phyloP scores from a whole-genome alignment of 2,113 vertebrate genomes.

The Dipodomys stephensi region DNA sequence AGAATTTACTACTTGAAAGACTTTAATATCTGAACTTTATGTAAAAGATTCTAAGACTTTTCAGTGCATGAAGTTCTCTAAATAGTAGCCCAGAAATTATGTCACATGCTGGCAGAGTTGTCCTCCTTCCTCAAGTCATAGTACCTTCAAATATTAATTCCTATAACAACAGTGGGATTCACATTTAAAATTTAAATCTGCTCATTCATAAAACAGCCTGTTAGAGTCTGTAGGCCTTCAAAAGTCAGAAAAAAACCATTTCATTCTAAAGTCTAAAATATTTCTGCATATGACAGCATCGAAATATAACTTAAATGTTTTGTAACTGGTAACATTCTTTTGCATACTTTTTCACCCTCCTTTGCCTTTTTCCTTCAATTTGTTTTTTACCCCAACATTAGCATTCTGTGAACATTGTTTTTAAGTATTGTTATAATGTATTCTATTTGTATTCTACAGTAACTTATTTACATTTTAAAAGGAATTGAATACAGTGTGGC shows the following conservation, averaged over 20 bases:
- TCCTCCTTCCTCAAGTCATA: constrained; percentile 11
- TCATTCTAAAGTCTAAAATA: not conserved
- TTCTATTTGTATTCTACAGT: constrained; percentile 48
- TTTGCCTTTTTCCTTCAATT: constrained; percentile 27
- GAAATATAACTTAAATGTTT: not conserved
- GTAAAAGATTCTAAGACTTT: constrained; percentile 37
- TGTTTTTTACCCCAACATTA: constrained; percentile 28
- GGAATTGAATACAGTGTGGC: constrained; percentile 55
- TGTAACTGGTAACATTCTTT: constrained; percentile 23
- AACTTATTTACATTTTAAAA: constrained; percentile 68
- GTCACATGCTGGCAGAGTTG: not conserved
- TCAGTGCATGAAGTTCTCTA: not conserved
- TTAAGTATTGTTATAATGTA: constrained; percentile 32
- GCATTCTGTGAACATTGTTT: constrained; percentile 45
- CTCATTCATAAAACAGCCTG: constrained; percentile 30
- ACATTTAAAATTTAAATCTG: constrained; percentile 49
- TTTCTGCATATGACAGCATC: not conserved
- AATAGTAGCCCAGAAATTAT: not conserved
- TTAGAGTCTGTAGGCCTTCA: constrained; percentile 21
- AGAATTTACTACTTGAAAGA: not conserved
- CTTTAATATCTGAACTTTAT: not conserved
- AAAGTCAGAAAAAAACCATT: not conserved
- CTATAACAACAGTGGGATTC: not conserved
- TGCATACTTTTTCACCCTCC: not conserved
- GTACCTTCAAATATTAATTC: constrained; percentile 42